Percentiles rank a stretch among this genome's conserved stretches.
Conservation (phyloP, 2,888 invertebrate species). For the Synergus gifuensis region DNA sequence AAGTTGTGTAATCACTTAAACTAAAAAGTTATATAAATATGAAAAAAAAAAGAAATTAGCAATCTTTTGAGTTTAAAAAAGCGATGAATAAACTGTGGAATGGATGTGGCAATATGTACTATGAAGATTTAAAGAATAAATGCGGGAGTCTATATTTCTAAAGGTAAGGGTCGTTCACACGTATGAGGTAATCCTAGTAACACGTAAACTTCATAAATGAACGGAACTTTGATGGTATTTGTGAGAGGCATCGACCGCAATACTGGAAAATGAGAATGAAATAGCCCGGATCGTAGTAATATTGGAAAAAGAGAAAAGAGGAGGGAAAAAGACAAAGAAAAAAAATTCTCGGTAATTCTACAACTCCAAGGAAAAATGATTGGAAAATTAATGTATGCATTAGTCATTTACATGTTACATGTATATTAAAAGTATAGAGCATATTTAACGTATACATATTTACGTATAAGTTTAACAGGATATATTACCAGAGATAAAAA, state of each 20-base stretch:
- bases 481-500: background rate
- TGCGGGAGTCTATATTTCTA: background rate
- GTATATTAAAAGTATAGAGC: background rate
- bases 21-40: background rate
- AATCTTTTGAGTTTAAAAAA: background rate
- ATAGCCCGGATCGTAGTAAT: background rate
- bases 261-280: conserved; percentile 5
- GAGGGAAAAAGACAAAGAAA: background rate
- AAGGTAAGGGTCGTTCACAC: background rate
- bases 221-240: background rate
- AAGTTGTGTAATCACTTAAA: too few relatives aligned
- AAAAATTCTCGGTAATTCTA: background rate
- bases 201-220: background rate
- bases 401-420: background rate
- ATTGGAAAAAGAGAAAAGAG: background rate
- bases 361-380: background rate
- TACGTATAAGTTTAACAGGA: background rate
- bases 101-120: background rate
- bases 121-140: background rate
- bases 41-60: background rate
- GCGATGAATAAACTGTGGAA: background rate
- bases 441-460: background rate
- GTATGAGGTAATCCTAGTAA: background rate
- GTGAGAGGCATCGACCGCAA: conserved; percentile 3
- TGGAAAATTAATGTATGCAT: background rate